phyloP scores from a whole-genome alignment of 1,140 invertebrate genomes.

The Pseudomyrmex cubaensis region DNA sequence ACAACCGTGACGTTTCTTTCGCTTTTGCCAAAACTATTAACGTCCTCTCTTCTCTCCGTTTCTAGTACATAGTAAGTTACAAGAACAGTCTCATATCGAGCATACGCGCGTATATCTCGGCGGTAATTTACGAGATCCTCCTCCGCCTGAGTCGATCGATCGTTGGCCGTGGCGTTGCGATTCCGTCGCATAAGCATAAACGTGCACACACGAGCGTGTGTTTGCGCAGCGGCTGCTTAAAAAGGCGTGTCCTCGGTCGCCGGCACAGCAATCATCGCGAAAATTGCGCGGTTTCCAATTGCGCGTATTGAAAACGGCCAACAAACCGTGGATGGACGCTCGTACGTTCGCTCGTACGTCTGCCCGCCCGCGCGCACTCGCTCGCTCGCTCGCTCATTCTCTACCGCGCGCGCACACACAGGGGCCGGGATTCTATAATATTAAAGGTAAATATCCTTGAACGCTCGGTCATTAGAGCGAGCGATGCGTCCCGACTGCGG shows the following conservation, averaged over 20 bases:
- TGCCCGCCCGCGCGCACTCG: background rate
- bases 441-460: constrained; percentile 83
- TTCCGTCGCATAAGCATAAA: constrained; percentile 31
- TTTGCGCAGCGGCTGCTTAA: constrained; percentile 56
- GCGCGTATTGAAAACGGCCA: constrained; percentile 67
- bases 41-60: background rate
- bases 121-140: constrained; percentile 50
- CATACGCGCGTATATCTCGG: constrained; percentile 10
- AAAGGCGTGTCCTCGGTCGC: constrained; percentile 55
- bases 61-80: background rate
- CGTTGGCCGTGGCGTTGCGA: constrained; percentile 29
- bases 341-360: constrained; percentile 27
- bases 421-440: constrained; percentile 77
- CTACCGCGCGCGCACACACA: background rate
- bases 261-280: constrained; percentile 59
- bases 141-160: constrained; percentile 25
- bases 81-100: background rate
- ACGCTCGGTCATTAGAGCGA: constrained; percentile 81
- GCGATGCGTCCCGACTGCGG: constrained; percentile 75
- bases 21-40: background rate
- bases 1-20: background rate
- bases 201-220: constrained; percentile 53
- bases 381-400: constrained; percentile 7
- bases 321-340: constrained; percentile 62
- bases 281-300: constrained; percentile 70